phyloP scores from a whole-genome alignment of 1,140 invertebrate species.

The Spodoptera frugiperda region DNA sequence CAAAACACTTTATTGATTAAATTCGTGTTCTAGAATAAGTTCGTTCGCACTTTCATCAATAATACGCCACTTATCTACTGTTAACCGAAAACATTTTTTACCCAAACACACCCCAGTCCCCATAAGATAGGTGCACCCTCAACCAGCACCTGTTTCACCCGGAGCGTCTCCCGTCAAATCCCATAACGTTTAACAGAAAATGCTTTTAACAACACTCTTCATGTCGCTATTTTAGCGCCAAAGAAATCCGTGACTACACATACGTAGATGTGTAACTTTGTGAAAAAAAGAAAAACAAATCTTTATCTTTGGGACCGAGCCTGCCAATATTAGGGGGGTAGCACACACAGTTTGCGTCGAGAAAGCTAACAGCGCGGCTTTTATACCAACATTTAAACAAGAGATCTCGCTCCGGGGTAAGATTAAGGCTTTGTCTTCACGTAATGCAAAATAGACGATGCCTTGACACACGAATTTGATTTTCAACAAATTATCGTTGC shows the following conservation, averaged over 20 bases:
- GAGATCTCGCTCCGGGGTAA: conserved; percentile 48
- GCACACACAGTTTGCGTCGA: conserved; percentile 48
- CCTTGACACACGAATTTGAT: conserved; percentile 38
- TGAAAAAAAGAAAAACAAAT: conserved; percentile 44
- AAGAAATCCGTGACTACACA: conserved; percentile 46
- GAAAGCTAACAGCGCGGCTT: conserved; percentile 48
- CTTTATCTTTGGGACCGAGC: conserved; percentile 48
- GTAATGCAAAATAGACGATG: conserved; percentile 44
- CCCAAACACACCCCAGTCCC: neutral
- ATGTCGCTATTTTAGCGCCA: conserved; percentile 19
- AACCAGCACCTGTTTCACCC: conserved; percentile 12
- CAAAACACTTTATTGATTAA: too few relatives aligned
- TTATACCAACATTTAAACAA: conserved; percentile 55
- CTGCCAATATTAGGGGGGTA: conserved; percentile 46
- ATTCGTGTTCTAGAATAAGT: too few relatives aligned
- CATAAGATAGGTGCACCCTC: neutral
- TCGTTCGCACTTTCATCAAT: too few relatives aligned
- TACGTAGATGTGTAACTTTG: conserved; percentile 36
- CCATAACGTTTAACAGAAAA: conserved; percentile 31
- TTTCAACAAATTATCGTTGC: conserved; percentile 44
- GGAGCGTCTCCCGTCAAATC: neutral
- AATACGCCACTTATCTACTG: too few relatives aligned
- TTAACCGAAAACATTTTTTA: neutral
- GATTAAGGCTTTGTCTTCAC: conserved; percentile 51
- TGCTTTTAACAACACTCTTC: conserved; percentile 2